A percentile compares a stretch with the other conserved stretches of the same genome.
Conservation (phyloP, 2,888 invertebrate species). For the Aspidiotus rigidus region DNA sequence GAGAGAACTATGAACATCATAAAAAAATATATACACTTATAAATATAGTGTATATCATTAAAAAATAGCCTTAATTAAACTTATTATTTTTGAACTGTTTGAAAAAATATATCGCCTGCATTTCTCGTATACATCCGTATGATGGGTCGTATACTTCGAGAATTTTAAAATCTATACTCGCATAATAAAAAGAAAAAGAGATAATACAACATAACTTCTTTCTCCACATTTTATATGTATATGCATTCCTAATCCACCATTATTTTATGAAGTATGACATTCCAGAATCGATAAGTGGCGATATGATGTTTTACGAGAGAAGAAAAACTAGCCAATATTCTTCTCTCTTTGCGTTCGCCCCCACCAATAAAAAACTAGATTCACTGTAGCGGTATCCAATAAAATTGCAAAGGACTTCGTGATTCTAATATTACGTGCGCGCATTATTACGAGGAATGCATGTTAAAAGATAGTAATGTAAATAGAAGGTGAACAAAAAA, state of each 20-base stretch:
- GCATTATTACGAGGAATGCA: constrained; percentile 23
- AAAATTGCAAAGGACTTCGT: constrained; percentile 31
- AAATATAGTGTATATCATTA: no score
- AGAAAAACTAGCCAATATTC: constrained; percentile 5
- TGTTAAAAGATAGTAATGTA: constrained; percentile 25
- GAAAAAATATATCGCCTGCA: no score
- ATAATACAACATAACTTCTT: constrained; percentile 5
- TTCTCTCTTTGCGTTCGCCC: neutral
- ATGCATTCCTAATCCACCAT: constrained; percentile 25
- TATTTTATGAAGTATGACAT: constrained; percentile 31
- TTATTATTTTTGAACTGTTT: no score
- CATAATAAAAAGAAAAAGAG: constrained; percentile 15
- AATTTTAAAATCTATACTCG: neutral
- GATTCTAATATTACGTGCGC: constrained; percentile 28
- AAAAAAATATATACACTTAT: no score
- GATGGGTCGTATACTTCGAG: neutral
- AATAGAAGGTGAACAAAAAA: constrained; percentile 19
- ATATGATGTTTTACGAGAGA: constrained; percentile 26
- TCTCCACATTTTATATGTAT: neutral
- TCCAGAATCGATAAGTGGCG: constrained; percentile 23
- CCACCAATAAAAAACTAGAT: constrained; percentile 25
- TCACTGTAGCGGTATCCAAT: constrained; percentile 26
- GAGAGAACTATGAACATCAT: no score
- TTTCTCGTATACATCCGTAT: no score
- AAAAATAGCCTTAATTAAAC: no score